These are phyloP conservation scores for Myripristis murdjan DNA, from an alignment of 2,797 vertebrate genomes.

Conservation along the genomic window DNA sequence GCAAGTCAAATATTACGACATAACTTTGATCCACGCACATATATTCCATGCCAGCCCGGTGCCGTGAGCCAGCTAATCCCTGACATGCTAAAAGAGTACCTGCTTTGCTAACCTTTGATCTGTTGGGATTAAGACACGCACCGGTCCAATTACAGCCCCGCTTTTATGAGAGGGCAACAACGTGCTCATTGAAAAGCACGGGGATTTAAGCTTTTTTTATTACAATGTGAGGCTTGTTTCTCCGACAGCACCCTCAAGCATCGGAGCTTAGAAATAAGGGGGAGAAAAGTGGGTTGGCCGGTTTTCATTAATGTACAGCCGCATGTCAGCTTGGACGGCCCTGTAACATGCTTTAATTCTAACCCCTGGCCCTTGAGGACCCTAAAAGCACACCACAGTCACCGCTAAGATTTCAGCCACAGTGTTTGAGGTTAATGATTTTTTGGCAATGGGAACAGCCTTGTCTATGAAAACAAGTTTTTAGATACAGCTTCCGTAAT, in stretches of 20 bases:
- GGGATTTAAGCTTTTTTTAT: constrained; percentile 67
- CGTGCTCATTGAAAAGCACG: constrained; percentile 71
- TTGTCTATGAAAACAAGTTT: constrained; percentile 59
- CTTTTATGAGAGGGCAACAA: constrained; percentile 74
- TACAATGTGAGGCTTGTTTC: constrained; percentile 72
- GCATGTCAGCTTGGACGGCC: constrained; percentile 58
- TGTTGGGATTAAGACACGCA: constrained; percentile 56
- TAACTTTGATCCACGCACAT: constrained; percentile 67
- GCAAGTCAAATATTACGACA: constrained; percentile 48
- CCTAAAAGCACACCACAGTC: constrained; percentile 72
- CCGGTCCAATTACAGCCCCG: constrained; percentile 67
- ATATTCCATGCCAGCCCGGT: constrained; percentile 44
- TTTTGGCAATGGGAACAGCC: constrained; percentile 48
- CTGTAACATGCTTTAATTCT: constrained; percentile 64
- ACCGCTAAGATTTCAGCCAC: constrained; percentile 69
- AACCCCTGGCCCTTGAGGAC: constrained; percentile 69
- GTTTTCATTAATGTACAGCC: constrained; percentile 70
- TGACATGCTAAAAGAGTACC: constrained; percentile 75
- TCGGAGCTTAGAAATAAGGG: constrained; percentile 67
- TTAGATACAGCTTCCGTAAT: constrained; percentile 38
- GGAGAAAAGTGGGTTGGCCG: constrained; percentile 68
- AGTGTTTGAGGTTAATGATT: constrained; percentile 61
- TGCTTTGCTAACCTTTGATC: constrained; percentile 81
- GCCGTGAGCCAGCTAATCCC: constrained; percentile 68
- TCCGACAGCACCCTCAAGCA: constrained; percentile 58